Evolutionary conservation across 1,140 invertebrate genomes (phyloP).

Genomic region (Drosophila aff.): DNA sequence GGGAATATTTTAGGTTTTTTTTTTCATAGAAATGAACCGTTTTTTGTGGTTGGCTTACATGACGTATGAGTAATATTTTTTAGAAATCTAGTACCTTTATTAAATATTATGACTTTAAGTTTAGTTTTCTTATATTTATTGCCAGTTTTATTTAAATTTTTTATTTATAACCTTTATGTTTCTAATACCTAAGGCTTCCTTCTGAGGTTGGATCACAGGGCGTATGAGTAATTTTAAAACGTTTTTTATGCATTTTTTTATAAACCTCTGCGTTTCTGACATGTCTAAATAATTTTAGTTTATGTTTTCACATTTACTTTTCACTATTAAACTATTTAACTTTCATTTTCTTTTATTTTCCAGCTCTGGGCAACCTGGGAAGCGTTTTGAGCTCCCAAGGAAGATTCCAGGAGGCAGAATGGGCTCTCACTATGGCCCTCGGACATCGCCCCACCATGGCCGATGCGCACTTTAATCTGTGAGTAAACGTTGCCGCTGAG

Average conservation of each 20-base stretch:
- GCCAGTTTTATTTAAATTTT: neutral
- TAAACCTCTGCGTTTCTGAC: no score
- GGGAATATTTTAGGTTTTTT: neutral
- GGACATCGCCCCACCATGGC: conserved; percentile 96
- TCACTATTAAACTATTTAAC: neutral
- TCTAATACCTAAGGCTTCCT: no score
- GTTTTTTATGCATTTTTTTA: neutral
- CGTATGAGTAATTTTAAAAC: neutral
- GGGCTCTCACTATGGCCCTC: conserved; percentile 93
- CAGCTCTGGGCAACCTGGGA: conserved; percentile 96
- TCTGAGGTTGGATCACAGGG: neutral
- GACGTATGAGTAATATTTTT: neutral
- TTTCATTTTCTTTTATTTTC: conserved; percentile 2
- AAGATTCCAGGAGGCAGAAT: conserved; percentile 92
- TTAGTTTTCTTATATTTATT: neutral
- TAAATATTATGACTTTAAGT: neutral
- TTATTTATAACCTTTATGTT: no score
- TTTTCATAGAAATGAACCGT: neutral
- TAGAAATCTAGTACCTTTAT: neutral
- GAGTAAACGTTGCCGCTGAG: conserved; percentile 87
- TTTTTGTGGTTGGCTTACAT: neutral
- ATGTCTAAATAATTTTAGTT: neutral
- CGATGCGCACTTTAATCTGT: conserved; percentile 98
- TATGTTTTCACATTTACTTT: neutral
- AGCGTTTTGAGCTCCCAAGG: conserved; percentile 95